Conservation (phyloP, 2,797 vertebrate species). For the Sebastes nivosus region DNA sequence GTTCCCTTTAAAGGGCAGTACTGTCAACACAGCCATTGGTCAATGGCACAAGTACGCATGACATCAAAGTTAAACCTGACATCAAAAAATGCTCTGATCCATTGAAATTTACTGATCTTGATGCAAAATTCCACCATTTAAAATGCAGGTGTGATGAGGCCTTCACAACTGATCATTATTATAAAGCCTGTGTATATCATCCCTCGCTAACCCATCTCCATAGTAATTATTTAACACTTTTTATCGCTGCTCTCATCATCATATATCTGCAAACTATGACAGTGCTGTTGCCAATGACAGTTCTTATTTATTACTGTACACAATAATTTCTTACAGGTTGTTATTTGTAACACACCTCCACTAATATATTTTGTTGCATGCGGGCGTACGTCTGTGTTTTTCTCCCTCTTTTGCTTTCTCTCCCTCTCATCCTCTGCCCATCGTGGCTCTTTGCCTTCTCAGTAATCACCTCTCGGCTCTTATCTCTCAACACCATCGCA, state of each 20-base stretch:
- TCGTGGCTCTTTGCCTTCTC: neutral
- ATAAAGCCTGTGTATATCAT: neutral
- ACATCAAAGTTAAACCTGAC: neutral
- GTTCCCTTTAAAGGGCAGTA: neutral
- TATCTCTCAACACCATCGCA: constrained; percentile 37
- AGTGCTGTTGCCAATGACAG: neutral
- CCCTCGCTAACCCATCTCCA: neutral
- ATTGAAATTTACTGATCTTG: neutral
- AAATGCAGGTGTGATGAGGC: neutral
- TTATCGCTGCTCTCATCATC: neutral
- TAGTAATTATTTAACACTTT: neutral
- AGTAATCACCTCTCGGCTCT: constrained; percentile 27
- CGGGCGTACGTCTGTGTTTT: neutral
- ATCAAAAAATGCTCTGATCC: neutral
- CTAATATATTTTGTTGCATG: neutral
- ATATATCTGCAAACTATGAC: neutral
- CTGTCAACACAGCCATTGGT: neutral
- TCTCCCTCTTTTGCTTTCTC: neutral
- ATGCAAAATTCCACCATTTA: neutral
- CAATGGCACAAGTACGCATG: neutral
- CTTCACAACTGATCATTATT: neutral
- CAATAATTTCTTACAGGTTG: neutral
- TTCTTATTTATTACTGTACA: neutral
- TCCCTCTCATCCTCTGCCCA: neutral
- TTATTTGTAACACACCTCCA: neutral